phyloP scores from a whole-genome alignment of 2,888 invertebrate species.

The Mesochorus sp. region DNA sequence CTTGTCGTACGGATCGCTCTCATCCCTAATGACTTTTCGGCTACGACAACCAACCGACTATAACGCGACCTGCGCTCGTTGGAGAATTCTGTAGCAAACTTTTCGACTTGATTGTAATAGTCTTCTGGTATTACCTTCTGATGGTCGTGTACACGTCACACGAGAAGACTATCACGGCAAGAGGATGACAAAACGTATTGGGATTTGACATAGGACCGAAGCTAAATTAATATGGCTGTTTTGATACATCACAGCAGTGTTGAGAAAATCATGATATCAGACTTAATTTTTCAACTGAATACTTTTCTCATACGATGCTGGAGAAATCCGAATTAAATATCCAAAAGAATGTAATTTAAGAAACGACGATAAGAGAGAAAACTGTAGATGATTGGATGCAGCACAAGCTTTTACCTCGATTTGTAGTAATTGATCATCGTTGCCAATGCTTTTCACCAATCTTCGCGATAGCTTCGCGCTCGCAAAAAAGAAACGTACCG shows the following conservation, averaged over 20 bases:
- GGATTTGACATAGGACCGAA: no score
- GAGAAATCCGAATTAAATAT: no score
- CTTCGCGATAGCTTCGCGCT: slow-evolving; percentile 22
- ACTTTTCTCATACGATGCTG: no score
- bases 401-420: slow-evolving; percentile 43
- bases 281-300: no score
- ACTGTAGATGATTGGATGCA: not conserved
- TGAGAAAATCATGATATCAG: not conserved
- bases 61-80: slow-evolving; percentile 15
- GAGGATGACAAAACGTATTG: no score
- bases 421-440: slow-evolving; percentile 58
- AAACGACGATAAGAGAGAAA: not conserved
- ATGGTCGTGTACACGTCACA: slow-evolving; percentile 12
- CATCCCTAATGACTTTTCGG: slow-evolving; percentile 9
- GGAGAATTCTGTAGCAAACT: slow-evolving; percentile 10
- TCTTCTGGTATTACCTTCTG: slow-evolving; percentile 39
- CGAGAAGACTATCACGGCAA: not conserved
- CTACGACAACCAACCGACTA: slow-evolving; percentile 29
- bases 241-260: not conserved
- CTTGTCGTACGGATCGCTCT: slow-evolving; percentile 50
- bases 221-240: no score
- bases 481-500: slow-evolving; percentile 67
- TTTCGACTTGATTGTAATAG: slow-evolving; percentile 56
- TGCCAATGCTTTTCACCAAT: slow-evolving; percentile 18
- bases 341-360: slow-evolving; percentile 4